Base-by-base conservation (phyloP, 2,797 vertebrate species). In the Lagocephalus sceleratus region DNA sequence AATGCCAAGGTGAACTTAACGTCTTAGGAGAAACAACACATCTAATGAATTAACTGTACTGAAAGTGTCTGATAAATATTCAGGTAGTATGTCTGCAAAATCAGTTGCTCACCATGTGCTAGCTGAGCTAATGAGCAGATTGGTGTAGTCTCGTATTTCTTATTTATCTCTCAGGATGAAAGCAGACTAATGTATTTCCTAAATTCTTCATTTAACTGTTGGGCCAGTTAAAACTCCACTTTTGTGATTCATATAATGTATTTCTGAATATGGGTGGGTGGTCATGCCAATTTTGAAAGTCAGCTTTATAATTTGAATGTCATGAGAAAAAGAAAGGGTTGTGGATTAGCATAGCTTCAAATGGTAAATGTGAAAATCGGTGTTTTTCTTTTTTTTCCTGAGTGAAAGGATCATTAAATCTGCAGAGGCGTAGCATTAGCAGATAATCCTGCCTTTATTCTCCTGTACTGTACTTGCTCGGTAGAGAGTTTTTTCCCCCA, bases 191-290 rank as follows among this genome's bases (percentile, higher is more conserved):
- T 7, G 8, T 35, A 16, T 46, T 41, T 43, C 29, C 16, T 11
- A 47, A 60, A 52, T 47, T 23, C 3, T 43, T 51, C 23, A 29
- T 57, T 40, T 2, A 54, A 29, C 14, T 55, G 20, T 17, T 12
- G 5, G 3, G 54, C 42, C 47, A 48, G 41, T 67, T 77, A 43
- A 56, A 53, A 50, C 58, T 57, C 51, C 25, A 29, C 44, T 26
- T 19, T 4, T 43, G 11, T 35, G 4, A 35, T 45, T 20, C 39
- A 25, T 40, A 6, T 5, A 22, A 35, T 35, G 32, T 14, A 35
- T 35, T 35, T 10, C 32, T 35, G 4, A 35, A 35, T 35, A 35
- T 35, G 2, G 20, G 40, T 41, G 50, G 26, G 7, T 47, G 45
- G 20, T 45, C n/a, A 20, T 45, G 12, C 2, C 38, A 41, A 60